A percentile compares a stretch with the other conserved stretches of the same genome.
These are phyloP conservation scores for Dicrostonyx torquatus DNA, from an alignment of 2,797 vertebrate genomes.

Conservation along the genomic window DNA sequence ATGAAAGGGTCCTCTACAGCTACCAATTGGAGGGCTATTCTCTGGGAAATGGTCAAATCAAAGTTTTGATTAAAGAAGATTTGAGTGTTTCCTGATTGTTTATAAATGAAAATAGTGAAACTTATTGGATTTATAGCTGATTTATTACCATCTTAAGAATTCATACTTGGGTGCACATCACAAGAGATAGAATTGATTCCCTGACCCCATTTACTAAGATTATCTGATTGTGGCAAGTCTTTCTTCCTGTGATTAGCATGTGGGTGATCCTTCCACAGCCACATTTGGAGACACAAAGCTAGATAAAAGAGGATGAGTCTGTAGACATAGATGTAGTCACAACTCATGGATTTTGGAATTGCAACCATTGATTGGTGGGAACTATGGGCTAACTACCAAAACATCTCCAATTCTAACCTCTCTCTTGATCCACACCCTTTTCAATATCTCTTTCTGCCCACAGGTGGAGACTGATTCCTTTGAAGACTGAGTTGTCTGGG, in stretches of 20 bases:
- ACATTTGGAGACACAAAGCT: not conserved
- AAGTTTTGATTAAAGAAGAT: conserved; percentile 6
- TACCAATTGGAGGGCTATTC: not conserved
- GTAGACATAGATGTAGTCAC: not conserved
- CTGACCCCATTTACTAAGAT: not conserved
- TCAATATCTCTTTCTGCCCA: not conserved
- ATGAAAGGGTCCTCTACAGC: not conserved
- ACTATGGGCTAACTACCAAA: not conserved
- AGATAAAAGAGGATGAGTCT: not conserved
- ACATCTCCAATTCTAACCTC: not conserved
- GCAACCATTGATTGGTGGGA: not conserved
- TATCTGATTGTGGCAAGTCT: not conserved
- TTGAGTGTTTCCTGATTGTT: conserved; percentile 1
- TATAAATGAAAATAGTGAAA: not conserved
- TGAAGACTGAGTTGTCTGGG: not conserved
- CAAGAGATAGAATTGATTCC: not conserved
- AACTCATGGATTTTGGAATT: not conserved
- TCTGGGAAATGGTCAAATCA: not conserved
- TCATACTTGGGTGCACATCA: not conserved
- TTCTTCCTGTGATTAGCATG: not conserved
- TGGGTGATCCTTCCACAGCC: not conserved
- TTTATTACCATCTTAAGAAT: conserved; percentile 3
- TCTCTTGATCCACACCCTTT: not conserved
- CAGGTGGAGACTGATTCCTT: not conserved
- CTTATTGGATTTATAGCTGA: conserved; percentile 29